Evolutionary conservation across 2,797 vertebrate genomes (phyloP), one percentile per base, ranked within the genome.

Genomic region (Mormyrus hasselquistii): DNA sequence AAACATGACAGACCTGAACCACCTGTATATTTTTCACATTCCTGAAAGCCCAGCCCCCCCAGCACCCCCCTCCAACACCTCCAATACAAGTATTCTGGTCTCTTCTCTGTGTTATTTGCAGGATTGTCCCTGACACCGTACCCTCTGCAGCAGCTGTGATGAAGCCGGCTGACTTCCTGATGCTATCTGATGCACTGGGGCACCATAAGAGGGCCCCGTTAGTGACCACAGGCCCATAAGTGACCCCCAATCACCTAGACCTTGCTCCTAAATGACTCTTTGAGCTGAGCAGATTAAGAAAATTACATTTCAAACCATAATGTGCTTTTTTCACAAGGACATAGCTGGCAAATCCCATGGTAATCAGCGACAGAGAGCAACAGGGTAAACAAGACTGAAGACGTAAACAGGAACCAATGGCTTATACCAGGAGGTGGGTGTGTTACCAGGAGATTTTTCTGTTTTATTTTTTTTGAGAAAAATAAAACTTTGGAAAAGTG

Each of bases 1-100:
- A 89, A 84, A 89, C 9, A 87, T 49, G 65, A 89, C 65, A 34
- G 25, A 53, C 83, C 47, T 9, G 25, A 47, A n/a, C 57, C 47
- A 82, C 76, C 76, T 82, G 19, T 47, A 34, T 65, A 55, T 87
- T 89, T 50, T 47, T 57, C 84, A 7, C 47, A 69, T 89, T 50
- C 29, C 88, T 53, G n/a, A 82, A n/a, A 82, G 76, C 76, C 4
- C 73, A 79, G 73, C 73, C 14, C 34, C 38, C 73, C 69, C 69
- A 53, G 12, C 52, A 53, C 52, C 52, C 52, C 16, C 19, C 19
- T 0, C 55, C 55, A 59, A 8, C 55, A 59, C 55, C 10, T 25
- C 65, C 10, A 29, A 34, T 10, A 8, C 41, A 82, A 22, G 38
- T 82, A 47, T 82, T 47, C 41, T 19, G 41, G 76, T 47, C 41